A percentile compares a stretch with the other conserved stretches of the same genome.
phyloP scores from a whole-genome alignment of 1,140 invertebrate species.

The Zeugodacus cucurbitae region DNA sequence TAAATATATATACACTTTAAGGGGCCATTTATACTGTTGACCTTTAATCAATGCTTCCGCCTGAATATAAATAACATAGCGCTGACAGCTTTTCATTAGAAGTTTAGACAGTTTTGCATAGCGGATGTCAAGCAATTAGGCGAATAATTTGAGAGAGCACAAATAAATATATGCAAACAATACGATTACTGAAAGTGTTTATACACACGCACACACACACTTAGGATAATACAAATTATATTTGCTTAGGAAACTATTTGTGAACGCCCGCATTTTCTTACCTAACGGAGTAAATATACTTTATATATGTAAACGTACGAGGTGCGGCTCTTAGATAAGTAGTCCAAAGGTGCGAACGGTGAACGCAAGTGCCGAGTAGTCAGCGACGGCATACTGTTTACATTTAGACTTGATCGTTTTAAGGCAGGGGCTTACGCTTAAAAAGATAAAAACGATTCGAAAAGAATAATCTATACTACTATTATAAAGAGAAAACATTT shows the following conservation, averaged over 20 bases:
- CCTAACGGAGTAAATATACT: not conserved
- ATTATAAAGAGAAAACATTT: no score
- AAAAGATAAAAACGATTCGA: no score
- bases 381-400: no score
- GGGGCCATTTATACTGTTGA: not conserved
- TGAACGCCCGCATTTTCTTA: not conserved
- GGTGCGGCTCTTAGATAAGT: not conserved
- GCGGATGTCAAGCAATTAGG: constrained; percentile 16
- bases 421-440: no score
- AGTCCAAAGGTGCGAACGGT: not conserved
- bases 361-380: no score
- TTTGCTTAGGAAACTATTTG: not conserved
- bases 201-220: not conserved
- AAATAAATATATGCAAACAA: not conserved
- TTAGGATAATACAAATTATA: not conserved
- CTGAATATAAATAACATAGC: not conserved
- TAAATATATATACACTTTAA: not conserved
- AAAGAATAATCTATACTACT: no score
- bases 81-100: not conserved
- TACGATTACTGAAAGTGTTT: not conserved
- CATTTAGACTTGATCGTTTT: no score
- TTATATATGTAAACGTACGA: not conserved
- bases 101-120: not conserved
- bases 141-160: not conserved
- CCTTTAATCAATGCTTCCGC: constrained; percentile 11